Conservation (phyloP, 2,797 vertebrate species). For the Trachurus trachurus region DNA sequence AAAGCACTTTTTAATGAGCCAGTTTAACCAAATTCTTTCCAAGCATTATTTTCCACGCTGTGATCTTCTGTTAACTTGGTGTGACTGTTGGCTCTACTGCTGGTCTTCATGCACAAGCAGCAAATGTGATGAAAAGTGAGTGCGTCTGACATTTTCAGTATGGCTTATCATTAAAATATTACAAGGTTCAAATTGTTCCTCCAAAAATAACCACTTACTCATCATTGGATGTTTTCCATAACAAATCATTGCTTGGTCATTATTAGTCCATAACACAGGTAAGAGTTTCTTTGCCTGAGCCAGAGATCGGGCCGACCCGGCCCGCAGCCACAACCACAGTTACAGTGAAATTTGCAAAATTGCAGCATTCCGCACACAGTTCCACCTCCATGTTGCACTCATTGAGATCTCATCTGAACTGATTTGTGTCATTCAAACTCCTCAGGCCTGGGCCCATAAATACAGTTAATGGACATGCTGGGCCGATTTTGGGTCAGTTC, state of each 20-base stretch:
- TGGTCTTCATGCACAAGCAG: background rate
- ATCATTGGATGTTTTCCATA: background rate
- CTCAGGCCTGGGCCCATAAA: too few relatives aligned
- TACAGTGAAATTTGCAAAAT: too few relatives aligned
- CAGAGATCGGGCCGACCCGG: too few relatives aligned
- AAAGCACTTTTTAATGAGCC: background rate
- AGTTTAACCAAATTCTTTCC: conserved; percentile 3
- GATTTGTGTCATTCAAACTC: too few relatives aligned
- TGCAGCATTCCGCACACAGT: too few relatives aligned
- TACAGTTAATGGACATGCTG: too few relatives aligned
- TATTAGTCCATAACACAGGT: background rate
- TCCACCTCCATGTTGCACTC: too few relatives aligned
- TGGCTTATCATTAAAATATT: background rate
- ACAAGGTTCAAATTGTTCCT: background rate
- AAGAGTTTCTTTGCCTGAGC: too few relatives aligned
- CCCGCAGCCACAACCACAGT: too few relatives aligned
- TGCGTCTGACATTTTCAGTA: background rate
- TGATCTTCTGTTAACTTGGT: background rate
- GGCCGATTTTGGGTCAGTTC: too few relatives aligned
- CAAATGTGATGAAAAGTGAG: background rate
- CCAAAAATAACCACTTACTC: background rate
- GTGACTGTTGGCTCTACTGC: conserved; percentile 1
- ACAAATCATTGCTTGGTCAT: background rate
- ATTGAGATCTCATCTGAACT: too few relatives aligned
- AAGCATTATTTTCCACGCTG: background rate